Base-by-base conservation (phyloP, 2,113 vertebrate species). In the Ursus arctos region DNA sequence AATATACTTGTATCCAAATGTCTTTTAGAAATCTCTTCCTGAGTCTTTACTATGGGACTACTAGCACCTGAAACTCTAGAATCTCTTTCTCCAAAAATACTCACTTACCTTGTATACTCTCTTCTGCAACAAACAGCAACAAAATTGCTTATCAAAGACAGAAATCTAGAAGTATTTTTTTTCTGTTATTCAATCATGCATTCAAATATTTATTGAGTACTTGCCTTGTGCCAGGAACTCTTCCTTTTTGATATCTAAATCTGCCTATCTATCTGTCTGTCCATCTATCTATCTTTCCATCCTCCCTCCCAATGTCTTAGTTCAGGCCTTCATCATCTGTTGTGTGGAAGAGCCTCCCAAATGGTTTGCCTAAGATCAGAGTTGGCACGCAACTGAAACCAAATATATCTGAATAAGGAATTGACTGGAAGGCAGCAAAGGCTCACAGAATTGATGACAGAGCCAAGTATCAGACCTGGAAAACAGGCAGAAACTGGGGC, bases 61-160 rank as follows among this genome's bases (percentile, higher is more conserved):
- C 14, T 53, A 72, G 63, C 76, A 92, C 6, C 94, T 95, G 31
- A 69, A 92, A 95, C 33, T 91, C 40, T 57, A 71, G 79, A 92
- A 72, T 43, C 4, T 81, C 19, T 55, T 82, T 88, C 24, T 55
- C 55, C n/a, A 53, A 51, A 87, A 81, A 72, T 40, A 72, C 36
- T 87, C 72, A 81, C 33, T 87, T 82, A 81, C 88, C 43, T 55
- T 74, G 36, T 67, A n/a, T 76, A 67, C n/a, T 47, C 67, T 76
- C 31, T 74, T 72, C 28, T 65, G 47, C 43, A 77, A 4, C 43
- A 67, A 57, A 77, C 67, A 82, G 55, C 43, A 86, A 74, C 47
- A 82, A 76, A 69, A 65, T 21, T 65, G 26, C 19, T 40, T 92
- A 82, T 82, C 55, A 88, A 82, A 88, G 31, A 21, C 74, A 65